Conservation (phyloP, 2,797 vertebrate species). For the Pangasius krempfi region DNA sequence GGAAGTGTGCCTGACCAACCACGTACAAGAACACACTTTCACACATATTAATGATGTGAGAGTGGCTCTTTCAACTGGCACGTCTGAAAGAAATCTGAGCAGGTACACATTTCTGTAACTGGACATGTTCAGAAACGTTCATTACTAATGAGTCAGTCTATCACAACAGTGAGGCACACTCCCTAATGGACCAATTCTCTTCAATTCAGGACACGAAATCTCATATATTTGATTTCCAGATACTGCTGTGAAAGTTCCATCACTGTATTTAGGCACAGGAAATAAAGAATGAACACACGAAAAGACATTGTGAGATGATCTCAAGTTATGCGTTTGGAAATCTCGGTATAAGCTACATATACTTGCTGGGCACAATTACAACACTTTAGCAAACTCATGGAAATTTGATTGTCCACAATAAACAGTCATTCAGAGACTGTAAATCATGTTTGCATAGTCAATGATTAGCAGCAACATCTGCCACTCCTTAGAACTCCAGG, state of each 20-base stretch:
- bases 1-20: background rate
- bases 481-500: slow-evolving; percentile 31
- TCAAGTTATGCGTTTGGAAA: background rate
- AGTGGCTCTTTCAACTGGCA: background rate
- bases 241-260: background rate
- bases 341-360: background rate
- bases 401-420: slow-evolving; percentile 25
- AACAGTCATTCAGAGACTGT: slow-evolving; percentile 30
- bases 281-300: background rate
- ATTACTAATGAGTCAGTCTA: background rate
- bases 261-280: background rate
- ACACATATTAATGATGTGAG: slow-evolving; percentile 20
- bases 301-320: background rate
- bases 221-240: background rate
- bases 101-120: background rate
- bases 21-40: slow-evolving; percentile 9
- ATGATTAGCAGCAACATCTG: slow-evolving; percentile 51
- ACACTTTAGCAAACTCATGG: background rate
- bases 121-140: slow-evolving; percentile 19
- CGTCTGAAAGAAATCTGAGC: background rate
- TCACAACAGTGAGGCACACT: background rate
- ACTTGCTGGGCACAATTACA: background rate
- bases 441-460: slow-evolving; percentile 41
- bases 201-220: background rate
- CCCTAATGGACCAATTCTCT: background rate